Evolutionary conservation across 2,797 vertebrate genomes (phyloP).

Genomic region (Mus minutoides): DNA sequence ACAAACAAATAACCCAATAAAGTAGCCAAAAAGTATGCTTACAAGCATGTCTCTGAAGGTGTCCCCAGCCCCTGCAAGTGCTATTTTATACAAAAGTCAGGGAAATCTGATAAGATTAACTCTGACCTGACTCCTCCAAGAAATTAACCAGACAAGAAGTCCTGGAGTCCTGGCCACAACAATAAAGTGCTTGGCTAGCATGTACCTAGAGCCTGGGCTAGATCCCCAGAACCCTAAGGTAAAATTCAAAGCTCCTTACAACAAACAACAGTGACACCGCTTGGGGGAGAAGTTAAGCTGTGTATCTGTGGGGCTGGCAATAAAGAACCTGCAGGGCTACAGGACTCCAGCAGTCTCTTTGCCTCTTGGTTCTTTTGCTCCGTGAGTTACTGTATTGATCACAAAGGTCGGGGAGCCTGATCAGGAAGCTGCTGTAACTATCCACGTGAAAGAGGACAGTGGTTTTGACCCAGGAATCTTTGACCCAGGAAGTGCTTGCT

Average conservation of each 20-base stretch:
- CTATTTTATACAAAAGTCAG: background rate
- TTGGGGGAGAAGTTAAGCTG: background rate
- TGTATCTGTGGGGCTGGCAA: background rate
- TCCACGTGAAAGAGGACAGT: background rate
- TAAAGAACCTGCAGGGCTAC: background rate
- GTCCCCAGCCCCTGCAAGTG: too few species aligned
- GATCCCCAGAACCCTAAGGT: background rate
- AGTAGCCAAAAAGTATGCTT: background rate
- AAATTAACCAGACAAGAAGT: background rate
- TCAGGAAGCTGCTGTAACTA: background rate
- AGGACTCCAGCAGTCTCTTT: background rate
- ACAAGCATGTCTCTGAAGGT: background rate
- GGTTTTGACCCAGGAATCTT: background rate
- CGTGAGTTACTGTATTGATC: background rate
- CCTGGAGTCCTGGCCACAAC: background rate
- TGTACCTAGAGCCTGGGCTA: background rate
- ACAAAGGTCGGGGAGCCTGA: background rate
- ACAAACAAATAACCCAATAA: background rate
- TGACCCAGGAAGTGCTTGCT: background rate
- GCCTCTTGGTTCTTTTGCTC: background rate
- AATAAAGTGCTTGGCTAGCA: too few species aligned
- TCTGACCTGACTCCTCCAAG: background rate
- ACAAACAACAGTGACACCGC: background rate
- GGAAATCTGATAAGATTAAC: background rate
- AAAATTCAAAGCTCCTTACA: background rate